Evolutionary conservation across 2,888 invertebrate genomes (phyloP), one percentile per base, ranked within the genome.

Genomic region (Ophraella communa): DNA sequence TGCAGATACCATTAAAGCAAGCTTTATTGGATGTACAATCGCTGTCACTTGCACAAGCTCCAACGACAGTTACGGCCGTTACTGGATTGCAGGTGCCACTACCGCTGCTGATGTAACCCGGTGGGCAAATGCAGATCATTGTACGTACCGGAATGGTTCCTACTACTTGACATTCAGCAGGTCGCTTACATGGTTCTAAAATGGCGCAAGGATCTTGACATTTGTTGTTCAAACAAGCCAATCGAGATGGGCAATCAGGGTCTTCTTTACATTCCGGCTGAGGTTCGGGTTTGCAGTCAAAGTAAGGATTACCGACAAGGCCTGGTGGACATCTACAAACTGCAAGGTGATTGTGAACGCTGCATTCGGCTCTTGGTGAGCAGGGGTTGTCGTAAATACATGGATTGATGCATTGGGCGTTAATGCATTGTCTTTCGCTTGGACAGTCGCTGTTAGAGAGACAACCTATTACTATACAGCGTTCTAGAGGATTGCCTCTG

Each of bases 81-180:
- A 89, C 89, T 1, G 93, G 89, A 65, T 89, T 88, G 77, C 94
- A 94, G 42, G 91, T 87, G 53, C 93, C 93, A 71, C 89, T 89
- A 60, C 94, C 94, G 70, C 90, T 91, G 81, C 92, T 93, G 3
- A 94, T 88, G 75, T 93, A 95, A 17, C 95, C 95, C 55, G 92
- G 91, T 23, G 95, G 93, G 75, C 96, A 96, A 2, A 93, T 88
- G 78, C 95, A 96, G 35, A 94, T 87, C 92, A 95, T 93, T 0
- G 95, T 94, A 67, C 95, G 87, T 4, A 95, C 91, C 0, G 95
- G 94, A 23, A 91, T 81, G 3, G 94, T 92, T 1, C 91, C 88
- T 21, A 93, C 87, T 0, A 94, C 94, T 81, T 90, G 88, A 77
- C 95, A 95, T 68, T 87, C 87, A 0, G 95, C 90, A 33, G 94